These are phyloP conservation scores for Eristalinus sepulchralis DNA, from an alignment of 2,888 invertebrate genomes.

Conservation along the genomic window DNA sequence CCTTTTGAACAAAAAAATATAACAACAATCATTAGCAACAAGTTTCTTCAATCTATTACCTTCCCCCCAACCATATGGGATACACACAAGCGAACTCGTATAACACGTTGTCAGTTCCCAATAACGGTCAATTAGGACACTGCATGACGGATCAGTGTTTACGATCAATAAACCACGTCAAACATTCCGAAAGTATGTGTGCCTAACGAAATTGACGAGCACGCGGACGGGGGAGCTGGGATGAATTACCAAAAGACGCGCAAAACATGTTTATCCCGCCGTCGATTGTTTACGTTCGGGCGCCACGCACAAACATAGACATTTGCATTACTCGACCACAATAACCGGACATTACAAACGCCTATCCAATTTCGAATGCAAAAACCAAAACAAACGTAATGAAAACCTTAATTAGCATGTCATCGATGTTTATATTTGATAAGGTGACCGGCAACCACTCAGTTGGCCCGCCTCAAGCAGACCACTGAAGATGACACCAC, in stretches of 20 bases:
- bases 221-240: background rate
- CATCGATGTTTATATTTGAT: slow-evolving; percentile 52
- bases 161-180: slow-evolving; percentile 59
- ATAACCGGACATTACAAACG: slow-evolving; percentile 40
- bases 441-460: slow-evolving; percentile 1
- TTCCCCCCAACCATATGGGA: background rate
- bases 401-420: slow-evolving; percentile 60
- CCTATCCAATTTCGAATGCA: slow-evolving; percentile 39
- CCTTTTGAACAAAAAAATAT: background rate
- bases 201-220: slow-evolving; percentile 4
- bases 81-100: background rate
- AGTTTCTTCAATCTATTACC: background rate
- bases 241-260: slow-evolving; percentile 15
- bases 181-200: slow-evolving; percentile 18
- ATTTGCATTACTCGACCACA: slow-evolving; percentile 54
- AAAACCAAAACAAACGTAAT: slow-evolving; percentile 26
- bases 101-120: slow-evolving; percentile 39
- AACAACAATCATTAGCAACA: background rate
- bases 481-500: slow-evolving; percentile 13
- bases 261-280: slow-evolving; percentile 64
- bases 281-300: slow-evolving; percentile 57
- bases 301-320: slow-evolving; percentile 48
- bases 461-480: background rate
- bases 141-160: slow-evolving; percentile 55
- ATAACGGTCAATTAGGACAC: slow-evolving; percentile 57